These are phyloP conservation scores for Drosophila ochracea DNA, from an alignment of 2,888 invertebrate genomes.

Conservation along the genomic window DNA sequence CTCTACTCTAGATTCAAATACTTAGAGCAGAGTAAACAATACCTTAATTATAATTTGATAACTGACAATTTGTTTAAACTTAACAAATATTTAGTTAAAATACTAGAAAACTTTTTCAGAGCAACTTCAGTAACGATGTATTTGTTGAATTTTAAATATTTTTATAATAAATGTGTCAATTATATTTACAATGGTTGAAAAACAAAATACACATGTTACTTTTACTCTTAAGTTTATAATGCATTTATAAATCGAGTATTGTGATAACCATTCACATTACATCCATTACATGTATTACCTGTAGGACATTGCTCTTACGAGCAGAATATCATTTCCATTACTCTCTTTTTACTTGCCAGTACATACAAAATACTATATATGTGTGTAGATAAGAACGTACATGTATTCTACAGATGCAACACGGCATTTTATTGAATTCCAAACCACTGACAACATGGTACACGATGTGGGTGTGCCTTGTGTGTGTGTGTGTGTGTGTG, in stretches of 20 bases:
- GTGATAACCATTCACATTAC: neutral
- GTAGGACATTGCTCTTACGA: too few species aligned
- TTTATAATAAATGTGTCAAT: neutral
- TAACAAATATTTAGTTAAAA: neutral
- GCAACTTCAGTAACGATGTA: neutral
- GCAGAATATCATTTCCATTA: neutral
- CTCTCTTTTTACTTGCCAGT: neutral
- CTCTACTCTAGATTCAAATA: neutral
- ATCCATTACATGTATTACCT: neutral
- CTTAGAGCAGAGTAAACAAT: neutral
- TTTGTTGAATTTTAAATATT: neutral
- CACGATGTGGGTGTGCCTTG: neutral
- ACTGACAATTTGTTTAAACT: neutral
- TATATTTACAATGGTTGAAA: neutral
- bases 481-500: neutral
- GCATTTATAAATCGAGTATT: neutral
- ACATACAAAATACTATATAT: neutral
- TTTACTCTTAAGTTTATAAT: neutral
- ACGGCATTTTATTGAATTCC: constrained; percentile 71
- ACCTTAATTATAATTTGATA: neutral
- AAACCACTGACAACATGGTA: constrained; percentile 10
- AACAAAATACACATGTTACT: neutral
- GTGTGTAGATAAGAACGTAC: neutral
- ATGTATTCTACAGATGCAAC: constrained; percentile 1
- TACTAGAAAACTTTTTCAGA: neutral